These are phyloP conservation scores for Eumaeus atala DNA, from an alignment of 1,140 invertebrate genomes.

Conservation along the genomic window DNA sequence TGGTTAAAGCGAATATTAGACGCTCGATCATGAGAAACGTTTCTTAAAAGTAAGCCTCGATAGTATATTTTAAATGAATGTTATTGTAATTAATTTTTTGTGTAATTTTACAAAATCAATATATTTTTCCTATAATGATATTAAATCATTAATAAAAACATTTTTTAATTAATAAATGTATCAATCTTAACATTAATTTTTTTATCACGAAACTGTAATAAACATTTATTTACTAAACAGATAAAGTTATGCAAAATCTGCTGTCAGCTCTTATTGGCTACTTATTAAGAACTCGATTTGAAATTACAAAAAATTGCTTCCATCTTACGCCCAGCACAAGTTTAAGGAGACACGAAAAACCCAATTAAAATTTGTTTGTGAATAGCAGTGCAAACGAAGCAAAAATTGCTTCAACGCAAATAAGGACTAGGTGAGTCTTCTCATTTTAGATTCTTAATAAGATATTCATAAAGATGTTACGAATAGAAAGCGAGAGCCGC, in stretches of 20 bases:
- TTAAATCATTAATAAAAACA: not conserved
- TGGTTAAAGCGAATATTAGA: no score
- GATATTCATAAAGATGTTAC: conserved; percentile 67
- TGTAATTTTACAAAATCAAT: no score
- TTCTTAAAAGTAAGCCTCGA: no score
- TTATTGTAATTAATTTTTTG: no score
- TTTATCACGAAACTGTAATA: not conserved
- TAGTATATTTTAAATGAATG: no score
- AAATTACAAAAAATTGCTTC: conserved; percentile 27
- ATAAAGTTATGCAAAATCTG: conserved; percentile 3
- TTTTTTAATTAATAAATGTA: not conserved
- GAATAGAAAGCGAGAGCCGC: conserved; percentile 41
- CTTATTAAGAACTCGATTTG: conserved; percentile 18
- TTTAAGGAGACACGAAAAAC: conserved; percentile 60
- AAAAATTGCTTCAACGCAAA: conserved; percentile 65
- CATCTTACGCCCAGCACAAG: conserved; percentile 35
- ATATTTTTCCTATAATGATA: conserved; percentile 1
- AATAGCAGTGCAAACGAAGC: conserved; percentile 58
- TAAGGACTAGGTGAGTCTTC: conserved; percentile 61
- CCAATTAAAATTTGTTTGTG: conserved; percentile 70
- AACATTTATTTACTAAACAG: not conserved
- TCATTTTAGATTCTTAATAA: conserved; percentile 68
- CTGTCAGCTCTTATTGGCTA: conserved; percentile 9
- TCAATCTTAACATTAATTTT: not conserved
- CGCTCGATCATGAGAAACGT: no score